A percentile compares a stretch with the other conserved stretches of the same genome.
phyloP scores from a whole-genome alignment of 2,888 invertebrate species.

The Diarsia brunnea region DNA sequence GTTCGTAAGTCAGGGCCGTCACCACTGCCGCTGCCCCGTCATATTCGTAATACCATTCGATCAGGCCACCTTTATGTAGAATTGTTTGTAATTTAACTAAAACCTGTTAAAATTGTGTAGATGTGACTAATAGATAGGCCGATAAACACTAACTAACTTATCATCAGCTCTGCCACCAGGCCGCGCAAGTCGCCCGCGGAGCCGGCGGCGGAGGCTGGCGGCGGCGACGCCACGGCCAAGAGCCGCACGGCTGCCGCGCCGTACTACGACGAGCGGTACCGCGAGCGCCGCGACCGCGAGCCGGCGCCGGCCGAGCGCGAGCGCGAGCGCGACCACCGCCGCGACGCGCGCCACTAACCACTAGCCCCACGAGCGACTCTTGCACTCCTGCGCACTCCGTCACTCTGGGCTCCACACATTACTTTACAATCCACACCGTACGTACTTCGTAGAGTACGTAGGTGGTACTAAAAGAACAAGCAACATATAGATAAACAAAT shows the following conservation, averaged over 20 bases:
- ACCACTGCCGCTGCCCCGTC: no score
- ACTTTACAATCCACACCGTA: neutral
- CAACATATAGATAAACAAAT: neutral
- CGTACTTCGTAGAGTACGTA: neutral
- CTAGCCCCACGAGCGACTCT: constrained; percentile 12
- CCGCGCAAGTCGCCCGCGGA: constrained; percentile 92
- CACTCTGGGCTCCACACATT: neutral
- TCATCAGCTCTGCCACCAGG: constrained; percentile 72
- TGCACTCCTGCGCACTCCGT: neutral
- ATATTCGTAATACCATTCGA: neutral
- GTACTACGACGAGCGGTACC: constrained; percentile 97
- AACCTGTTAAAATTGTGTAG: neutral
- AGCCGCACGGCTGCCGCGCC: constrained; percentile 90
- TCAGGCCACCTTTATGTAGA: neutral
- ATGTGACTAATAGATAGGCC: neutral
- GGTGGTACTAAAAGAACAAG: neutral
- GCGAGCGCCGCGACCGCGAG: constrained; percentile 92
- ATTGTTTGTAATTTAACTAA: neutral
- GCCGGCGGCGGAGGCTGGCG: constrained; percentile 86
- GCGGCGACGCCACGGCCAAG: constrained; percentile 87
- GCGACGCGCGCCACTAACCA: constrained; percentile 73
- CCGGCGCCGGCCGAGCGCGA: constrained; percentile 91
- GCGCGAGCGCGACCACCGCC: constrained; percentile 84
- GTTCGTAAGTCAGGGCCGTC: no score
- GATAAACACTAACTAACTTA: constrained; percentile 22